Base-by-base conservation (phyloP, 2,797 vertebrate species). In the Perodicticus potto region DNA sequence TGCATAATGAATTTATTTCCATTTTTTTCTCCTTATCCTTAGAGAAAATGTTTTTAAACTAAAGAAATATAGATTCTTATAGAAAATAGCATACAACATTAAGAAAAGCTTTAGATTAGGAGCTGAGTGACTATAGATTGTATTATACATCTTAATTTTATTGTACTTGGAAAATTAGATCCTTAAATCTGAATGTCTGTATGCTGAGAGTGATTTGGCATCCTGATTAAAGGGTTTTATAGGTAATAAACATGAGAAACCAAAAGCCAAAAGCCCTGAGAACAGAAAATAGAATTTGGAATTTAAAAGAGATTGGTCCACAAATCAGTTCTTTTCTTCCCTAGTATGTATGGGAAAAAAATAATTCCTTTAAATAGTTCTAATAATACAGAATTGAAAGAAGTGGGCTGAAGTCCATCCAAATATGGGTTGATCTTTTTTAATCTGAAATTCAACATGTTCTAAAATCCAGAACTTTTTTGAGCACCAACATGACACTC, bases 41-140 rank as follows among this genome's bases (percentile, higher is more conserved):
- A 23, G 19, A 87, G 37, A 92, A 96, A 78, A 95, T 90, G 43
- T 53, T 95, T 82, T 89, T 20, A 95, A 72, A 74, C 61, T 70
- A 65, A 3, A 27, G 32, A 89, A 86, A 43, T 13, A 22, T 13
- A 45, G 8, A 67, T 80, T 72, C 19, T 73, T n/a, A 86, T 12
- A 65, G 83, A 78, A 78, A 74, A 40, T 16, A 65, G n/a, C n/a
- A 22, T 61, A n/a, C 3, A 34, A 4, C n/a, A n/a, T 8, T 17
- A 19, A 67, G 65, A 67, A 34, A 67, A 93, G n/a, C 29, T 96
- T 9, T 19, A 85, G 7, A 27, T 40, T 80, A 27, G 65, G 65
- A 90, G 29, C 27, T 82, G 53, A 57, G 57, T 49, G 4, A n/a
- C 67, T 80, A 34, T 72, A 73, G 59, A 29, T 80, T 43, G 3